Conservation (phyloP, 2,797 vertebrate genomes). For the Chloroceryle amazona region DNA sequence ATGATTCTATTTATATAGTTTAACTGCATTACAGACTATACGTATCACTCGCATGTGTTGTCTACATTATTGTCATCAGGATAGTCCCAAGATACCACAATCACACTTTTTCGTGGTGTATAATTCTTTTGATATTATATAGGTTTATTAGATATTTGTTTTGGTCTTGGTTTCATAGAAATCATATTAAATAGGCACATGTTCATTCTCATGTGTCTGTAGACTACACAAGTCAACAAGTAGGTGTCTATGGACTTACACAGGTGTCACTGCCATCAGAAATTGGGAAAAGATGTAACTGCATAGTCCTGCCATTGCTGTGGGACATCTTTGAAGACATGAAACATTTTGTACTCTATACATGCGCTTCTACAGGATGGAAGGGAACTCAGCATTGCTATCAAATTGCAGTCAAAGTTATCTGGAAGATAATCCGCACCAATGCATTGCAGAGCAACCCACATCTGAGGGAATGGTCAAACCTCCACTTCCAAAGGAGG, state of each 20-base stretch:
- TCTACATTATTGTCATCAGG: background rate
- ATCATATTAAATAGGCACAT: background rate
- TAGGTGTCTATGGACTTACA: background rate
- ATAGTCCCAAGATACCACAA: background rate
- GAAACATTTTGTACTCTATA: background rate
- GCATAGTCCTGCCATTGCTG: background rate
- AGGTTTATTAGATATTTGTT: background rate
- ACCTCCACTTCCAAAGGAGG: background rate
- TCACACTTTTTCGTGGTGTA: background rate
- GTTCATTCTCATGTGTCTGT: background rate
- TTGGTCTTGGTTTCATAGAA: background rate
- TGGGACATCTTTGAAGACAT: background rate
- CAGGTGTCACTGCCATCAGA: background rate
- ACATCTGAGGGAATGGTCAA: background rate
- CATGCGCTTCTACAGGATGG: rapidly evolving
- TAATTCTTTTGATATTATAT: background rate
- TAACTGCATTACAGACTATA: background rate
- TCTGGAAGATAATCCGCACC: background rate
- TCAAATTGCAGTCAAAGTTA: background rate
- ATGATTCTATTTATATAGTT: background rate
- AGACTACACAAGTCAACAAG: background rate
- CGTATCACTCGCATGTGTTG: background rate
- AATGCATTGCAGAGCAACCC: background rate
- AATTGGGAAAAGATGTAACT: background rate
- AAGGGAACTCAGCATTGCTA: background rate